phyloP scores from a whole-genome alignment of 1,140 invertebrate species.

The Magallana gigas region DNA sequence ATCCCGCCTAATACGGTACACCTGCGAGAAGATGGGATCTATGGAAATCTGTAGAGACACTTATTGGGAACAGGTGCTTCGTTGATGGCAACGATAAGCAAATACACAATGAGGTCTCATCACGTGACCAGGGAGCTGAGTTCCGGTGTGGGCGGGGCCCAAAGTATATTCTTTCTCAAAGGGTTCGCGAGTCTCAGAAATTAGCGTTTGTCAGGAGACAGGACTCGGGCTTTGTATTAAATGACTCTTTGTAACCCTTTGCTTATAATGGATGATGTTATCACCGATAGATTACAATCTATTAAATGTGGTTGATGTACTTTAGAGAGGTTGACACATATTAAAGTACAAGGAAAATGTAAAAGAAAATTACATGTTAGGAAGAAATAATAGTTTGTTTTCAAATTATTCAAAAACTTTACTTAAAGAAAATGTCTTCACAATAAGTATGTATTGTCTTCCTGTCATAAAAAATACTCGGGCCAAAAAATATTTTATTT shows the following conservation, averaged over 20 bases:
- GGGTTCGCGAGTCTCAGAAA: background rate
- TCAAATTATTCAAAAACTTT: no score
- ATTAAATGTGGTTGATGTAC: background rate
- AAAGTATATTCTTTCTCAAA: background rate
- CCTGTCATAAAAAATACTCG: no score
- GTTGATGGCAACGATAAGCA: slow-evolving; percentile 23
- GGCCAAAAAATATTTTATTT: no score
- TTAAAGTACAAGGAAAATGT: background rate
- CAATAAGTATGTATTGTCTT: no score
- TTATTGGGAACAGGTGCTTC: background rate
- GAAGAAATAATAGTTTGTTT: no score
- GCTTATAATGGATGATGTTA: background rate
- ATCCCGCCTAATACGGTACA: background rate
- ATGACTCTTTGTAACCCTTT: slow-evolving; percentile 2
- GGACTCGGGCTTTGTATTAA: background rate
- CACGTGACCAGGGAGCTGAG: background rate
- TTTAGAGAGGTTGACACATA: slow-evolving; percentile 18
- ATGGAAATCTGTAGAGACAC: slow-evolving; percentile 28
- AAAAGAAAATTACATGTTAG: background rate
- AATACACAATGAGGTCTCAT: slow-evolving; percentile 18
- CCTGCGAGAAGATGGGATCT: slow-evolving; percentile 25
- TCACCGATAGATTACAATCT: slow-evolving; percentile 13
- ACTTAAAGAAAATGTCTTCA: no score
- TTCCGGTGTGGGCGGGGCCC: background rate
- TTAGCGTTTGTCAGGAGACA: slow-evolving; percentile 15